Conservation (phyloP, 2,888 invertebrate genomes). For the Danaus chrysippus region DNA sequence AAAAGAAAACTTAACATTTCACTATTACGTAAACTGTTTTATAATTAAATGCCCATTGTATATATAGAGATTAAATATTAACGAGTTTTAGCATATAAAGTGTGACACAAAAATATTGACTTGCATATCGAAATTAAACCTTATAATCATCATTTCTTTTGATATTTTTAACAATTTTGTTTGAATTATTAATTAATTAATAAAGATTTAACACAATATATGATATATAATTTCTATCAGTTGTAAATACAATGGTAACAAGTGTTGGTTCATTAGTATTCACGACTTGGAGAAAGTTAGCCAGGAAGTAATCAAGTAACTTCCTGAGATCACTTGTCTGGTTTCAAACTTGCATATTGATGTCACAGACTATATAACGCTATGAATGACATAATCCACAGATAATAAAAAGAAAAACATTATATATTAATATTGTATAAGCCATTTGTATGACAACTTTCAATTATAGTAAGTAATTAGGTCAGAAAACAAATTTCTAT, state of each 20-base stretch:
- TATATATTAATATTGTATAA: neutral
- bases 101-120: too few species aligned
- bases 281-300: conserved; percentile 27
- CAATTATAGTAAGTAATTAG: too few species aligned
- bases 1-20: conserved; percentile 16
- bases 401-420: neutral
- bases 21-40: conserved; percentile 16
- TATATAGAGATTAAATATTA: too few species aligned
- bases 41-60: neutral
- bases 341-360: neutral
- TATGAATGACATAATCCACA: neutral
- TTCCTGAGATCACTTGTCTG: conserved; percentile 5
- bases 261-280: conserved; percentile 12
- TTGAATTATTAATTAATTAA: too few species aligned
- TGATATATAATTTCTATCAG: too few species aligned
- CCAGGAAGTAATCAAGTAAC: conserved; percentile 8
- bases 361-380: neutral
- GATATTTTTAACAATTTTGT: too few species aligned
- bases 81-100: too few species aligned
- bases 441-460: neutral
- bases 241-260: neutral
- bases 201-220: too few species aligned
- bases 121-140: too few species aligned
- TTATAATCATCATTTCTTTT: too few species aligned
- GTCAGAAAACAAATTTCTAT: too few species aligned